Conservation (phyloP, 2,888 invertebrate species). For the Girardia tigrina region DNA sequence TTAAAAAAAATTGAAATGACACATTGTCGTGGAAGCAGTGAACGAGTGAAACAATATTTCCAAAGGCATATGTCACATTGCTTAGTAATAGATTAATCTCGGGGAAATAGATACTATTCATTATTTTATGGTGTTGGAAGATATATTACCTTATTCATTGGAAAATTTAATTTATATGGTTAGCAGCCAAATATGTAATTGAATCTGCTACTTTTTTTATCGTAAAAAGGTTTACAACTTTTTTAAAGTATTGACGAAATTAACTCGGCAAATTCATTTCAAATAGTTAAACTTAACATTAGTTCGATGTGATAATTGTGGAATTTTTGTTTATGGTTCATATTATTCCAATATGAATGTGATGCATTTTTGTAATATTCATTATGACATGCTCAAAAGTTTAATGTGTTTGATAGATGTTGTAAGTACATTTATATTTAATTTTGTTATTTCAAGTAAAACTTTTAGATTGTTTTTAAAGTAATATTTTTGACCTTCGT, state of each 20-base stretch:
- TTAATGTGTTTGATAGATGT: neutral
- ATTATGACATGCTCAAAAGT: neutral
- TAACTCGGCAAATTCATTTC: neutral
- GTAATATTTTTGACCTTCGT: too few species aligned
- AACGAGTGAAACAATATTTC: neutral
- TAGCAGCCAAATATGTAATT: too few species aligned
- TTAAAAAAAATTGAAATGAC: conserved; percentile 79
- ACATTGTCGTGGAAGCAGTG: conserved; percentile 74
- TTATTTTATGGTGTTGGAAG: neutral
- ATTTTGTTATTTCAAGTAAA: too few species aligned
- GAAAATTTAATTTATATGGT: neutral
- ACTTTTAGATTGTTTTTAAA: too few species aligned
- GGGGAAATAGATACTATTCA: conserved; percentile 23
- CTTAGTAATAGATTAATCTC: conserved; percentile 27
- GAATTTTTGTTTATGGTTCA: neutral
- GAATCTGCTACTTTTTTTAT: too few species aligned
- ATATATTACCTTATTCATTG: neutral
- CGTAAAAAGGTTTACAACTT: too few species aligned
- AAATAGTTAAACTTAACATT: neutral
- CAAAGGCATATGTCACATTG: conserved; percentile 33
- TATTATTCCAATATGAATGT: neutral
- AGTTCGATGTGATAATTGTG: neutral
- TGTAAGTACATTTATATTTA: neutral
- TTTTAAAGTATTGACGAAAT: neutral
- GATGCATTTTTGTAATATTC: neutral